Evolutionary conservation across 2,113 vertebrate genomes (phyloP).

Genomic region (Saccopteryx leptura): DNA sequence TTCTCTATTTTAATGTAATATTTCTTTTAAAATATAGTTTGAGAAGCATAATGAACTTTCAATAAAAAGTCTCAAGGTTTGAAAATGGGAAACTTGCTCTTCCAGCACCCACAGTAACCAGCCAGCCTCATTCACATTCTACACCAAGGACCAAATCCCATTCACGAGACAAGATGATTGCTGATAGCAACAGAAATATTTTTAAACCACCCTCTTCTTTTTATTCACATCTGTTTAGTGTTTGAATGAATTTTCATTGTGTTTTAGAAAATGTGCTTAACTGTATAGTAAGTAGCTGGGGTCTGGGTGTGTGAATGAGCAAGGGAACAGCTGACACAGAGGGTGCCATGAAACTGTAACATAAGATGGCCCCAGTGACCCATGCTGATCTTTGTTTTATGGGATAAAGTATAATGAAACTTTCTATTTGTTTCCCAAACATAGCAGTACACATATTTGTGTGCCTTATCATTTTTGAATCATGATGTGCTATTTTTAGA

Average conservation of each 20-base stretch:
- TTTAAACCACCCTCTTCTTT: conserved; percentile 71
- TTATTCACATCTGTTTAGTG: conserved; percentile 75
- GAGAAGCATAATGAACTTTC: conserved; percentile 31
- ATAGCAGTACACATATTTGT: conserved; percentile 70
- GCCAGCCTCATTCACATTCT: conserved; percentile 68
- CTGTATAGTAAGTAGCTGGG: conserved; percentile 56
- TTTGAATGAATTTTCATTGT: conserved; percentile 82
- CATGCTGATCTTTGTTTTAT: conserved; percentile 73
- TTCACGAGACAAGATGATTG: conserved; percentile 68
- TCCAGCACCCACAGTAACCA: conserved; percentile 67
- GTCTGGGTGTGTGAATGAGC: conserved; percentile 64
- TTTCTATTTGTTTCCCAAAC: conserved; percentile 83
- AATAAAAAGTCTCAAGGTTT: conserved; percentile 49
- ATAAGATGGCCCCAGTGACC: conserved; percentile 75
- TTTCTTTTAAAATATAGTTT: conserved; percentile 62
- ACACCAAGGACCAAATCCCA: background rate
- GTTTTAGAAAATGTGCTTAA: conserved; percentile 82
- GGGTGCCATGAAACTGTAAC: conserved; percentile 69
- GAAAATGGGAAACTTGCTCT: conserved; percentile 69
- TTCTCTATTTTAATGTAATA: conserved; percentile 53
- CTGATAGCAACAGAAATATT: conserved; percentile 83
- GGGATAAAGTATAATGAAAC: conserved; percentile 71
- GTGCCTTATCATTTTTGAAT: conserved; percentile 79
- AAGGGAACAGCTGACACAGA: conserved; percentile 79
- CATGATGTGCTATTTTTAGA: conserved; percentile 81